Conservation (phyloP, 2,797 vertebrate species). For the Poecilia picta region DNA sequence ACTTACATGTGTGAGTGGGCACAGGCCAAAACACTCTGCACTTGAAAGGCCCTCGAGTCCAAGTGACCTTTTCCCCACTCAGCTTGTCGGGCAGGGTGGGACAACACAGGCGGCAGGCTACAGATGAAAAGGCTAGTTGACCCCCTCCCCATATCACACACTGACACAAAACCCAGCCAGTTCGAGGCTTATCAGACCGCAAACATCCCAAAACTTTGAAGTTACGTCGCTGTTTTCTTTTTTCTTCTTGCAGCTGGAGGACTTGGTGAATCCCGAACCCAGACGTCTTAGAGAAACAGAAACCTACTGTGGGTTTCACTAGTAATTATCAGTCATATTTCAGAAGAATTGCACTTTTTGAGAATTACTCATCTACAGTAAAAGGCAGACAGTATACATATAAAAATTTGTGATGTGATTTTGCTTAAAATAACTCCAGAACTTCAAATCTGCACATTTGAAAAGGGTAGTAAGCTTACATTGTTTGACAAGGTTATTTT, state of each 20-base stretch:
- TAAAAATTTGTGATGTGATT: neutral
- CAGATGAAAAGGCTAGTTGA: constrained; percentile 74
- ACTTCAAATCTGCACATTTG: neutral
- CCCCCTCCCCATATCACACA: constrained; percentile 34
- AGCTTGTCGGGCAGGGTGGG: constrained; percentile 47
- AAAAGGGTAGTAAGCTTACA: neutral
- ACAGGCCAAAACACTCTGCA: constrained; percentile 29
- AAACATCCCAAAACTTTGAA: constrained; percentile 50
- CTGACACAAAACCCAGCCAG: constrained; percentile 63
- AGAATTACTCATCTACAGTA: neutral
- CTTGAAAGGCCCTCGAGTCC: constrained; percentile 34
- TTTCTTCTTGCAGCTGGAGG: constrained; percentile 6
- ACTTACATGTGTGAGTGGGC: neutral
- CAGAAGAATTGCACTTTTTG: neutral
- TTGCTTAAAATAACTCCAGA: neutral
- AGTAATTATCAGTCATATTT: neutral
- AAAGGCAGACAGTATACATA: neutral
- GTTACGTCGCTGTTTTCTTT: neutral
- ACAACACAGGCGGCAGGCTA: constrained; percentile 52
- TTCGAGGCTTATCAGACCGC: constrained; percentile 56
- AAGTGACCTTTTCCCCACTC: constrained; percentile 65
- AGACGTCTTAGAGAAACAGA: constrained; percentile 17
- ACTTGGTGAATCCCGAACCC: constrained; percentile 11
- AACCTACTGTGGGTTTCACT: neutral
- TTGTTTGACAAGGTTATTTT: neutral